These are phyloP conservation scores for Chinchilla lanigera DNA, from an alignment of 2,113 vertebrate species.

Conservation along the genomic window DNA sequence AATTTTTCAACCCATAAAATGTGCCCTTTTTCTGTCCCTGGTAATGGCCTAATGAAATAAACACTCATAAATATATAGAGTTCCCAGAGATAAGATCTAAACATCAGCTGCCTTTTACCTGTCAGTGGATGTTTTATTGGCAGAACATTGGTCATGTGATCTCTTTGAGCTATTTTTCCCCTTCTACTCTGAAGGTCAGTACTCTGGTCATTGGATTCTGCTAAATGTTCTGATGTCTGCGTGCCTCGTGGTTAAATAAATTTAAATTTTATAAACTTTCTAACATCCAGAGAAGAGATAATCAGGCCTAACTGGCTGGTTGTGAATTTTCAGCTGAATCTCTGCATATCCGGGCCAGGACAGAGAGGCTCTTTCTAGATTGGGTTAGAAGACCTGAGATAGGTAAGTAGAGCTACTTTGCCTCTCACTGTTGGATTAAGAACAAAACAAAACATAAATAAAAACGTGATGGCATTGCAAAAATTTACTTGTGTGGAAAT, in stretches of 20 bases:
- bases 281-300: background rate
- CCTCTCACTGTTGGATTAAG: background rate
- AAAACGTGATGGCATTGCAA: background rate
- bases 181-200: background rate
- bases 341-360: background rate
- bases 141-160: background rate
- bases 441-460: background rate
- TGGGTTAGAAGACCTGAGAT: no score
- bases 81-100: constrained; percentile 75
- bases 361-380: background rate
- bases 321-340: background rate
- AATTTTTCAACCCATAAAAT: constrained; percentile 75
- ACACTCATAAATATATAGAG: constrained; percentile 72
- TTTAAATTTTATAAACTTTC: constrained; percentile 13
- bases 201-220: background rate
- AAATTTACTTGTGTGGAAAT: background rate
- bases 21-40: constrained; percentile 64
- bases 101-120: constrained; percentile 52
- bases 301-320: background rate
- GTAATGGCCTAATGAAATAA: constrained; percentile 77
- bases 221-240: background rate
- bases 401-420: background rate
- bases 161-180: background rate
- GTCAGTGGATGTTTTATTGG: constrained; percentile 28
- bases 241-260: constrained; percentile 29